These are phyloP conservation scores for Merluccius polli DNA, from an alignment of 2,797 vertebrate genomes.

Conservation along the genomic window DNA sequence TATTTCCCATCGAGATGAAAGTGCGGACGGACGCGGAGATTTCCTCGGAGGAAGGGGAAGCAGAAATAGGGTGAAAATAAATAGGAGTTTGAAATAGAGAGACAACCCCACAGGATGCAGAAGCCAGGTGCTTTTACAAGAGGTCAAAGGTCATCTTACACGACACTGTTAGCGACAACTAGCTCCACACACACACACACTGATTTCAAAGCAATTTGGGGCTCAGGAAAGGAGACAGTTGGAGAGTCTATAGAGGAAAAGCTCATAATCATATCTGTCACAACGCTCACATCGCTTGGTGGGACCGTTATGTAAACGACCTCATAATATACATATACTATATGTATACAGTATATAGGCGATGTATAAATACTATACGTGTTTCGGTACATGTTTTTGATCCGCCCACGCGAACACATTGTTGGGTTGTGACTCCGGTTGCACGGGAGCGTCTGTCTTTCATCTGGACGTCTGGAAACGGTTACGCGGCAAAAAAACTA, in stretches of 20 bases:
- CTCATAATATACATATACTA: no score
- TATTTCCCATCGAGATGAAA: not conserved
- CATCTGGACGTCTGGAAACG: conserved; percentile 72
- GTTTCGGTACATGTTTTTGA: no score
- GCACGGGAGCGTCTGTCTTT: conserved; percentile 66
- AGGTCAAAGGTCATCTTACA: not conserved
- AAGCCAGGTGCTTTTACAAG: not conserved
- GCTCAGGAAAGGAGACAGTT: not conserved
- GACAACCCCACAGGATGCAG: not conserved
- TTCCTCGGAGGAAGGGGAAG: not conserved
- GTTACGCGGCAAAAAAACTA: conserved; percentile 68
- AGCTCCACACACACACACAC: not conserved
- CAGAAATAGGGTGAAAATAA: not conserved
- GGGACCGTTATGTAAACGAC: no score
- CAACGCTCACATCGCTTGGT: no score
- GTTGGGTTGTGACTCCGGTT: conserved; percentile 26
- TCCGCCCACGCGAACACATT: not conserved
- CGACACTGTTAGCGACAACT: not conserved
- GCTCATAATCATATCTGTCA: no score
- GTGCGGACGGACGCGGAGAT: not conserved
- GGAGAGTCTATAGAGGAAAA: not conserved
- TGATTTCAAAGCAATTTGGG: not conserved
- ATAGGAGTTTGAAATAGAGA: not conserved
- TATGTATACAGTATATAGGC: no score
- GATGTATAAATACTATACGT: no score